Conservation (phyloP, 2,113 vertebrate genomes). For the Cinclus mexicanus region DNA sequence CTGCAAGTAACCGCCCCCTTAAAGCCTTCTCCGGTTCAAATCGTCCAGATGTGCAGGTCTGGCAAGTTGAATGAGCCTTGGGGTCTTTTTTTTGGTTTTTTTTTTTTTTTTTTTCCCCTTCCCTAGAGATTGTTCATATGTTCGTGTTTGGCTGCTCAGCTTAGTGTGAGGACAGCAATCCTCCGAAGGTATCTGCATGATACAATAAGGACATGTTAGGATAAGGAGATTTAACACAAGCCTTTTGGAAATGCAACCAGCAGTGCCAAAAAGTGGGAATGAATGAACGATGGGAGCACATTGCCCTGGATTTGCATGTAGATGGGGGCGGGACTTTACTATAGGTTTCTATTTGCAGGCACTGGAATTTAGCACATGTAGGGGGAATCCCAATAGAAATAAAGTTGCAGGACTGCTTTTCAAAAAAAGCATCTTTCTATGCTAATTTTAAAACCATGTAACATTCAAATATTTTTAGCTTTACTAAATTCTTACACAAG, state of each 20-base stretch:
- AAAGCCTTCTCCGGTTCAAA: not conserved
- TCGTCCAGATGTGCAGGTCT: not conserved
- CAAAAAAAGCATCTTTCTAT: not conserved
- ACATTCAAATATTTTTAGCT: not conserved
- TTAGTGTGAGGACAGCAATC: not conserved
- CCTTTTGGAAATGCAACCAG: slow-evolving; percentile 46
- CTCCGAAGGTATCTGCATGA: not conserved
- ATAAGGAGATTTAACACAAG: not conserved
- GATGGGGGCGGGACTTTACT: not conserved
- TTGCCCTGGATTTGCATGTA: not conserved
- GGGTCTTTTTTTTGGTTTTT: not conserved
- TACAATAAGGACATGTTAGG: not conserved
- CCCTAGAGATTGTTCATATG: not conserved
- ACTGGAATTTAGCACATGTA: not conserved
- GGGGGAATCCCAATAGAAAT: not conserved
- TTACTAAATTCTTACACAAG: not conserved
- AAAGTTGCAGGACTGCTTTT: not conserved
- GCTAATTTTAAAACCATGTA: fast-evolving
- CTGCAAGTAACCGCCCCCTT: not conserved
- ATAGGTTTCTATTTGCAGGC: not conserved
- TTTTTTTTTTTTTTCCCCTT: not conserved
- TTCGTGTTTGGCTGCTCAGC: not conserved
- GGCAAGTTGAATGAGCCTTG: not conserved
- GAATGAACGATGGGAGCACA: not conserved
- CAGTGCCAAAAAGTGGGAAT: not conserved